A percentile compares a stretch with the other conserved stretches of the same genome.
Conservation (phyloP, 2,888 invertebrate species). For the Pachycephus smyrnensis region DNA sequence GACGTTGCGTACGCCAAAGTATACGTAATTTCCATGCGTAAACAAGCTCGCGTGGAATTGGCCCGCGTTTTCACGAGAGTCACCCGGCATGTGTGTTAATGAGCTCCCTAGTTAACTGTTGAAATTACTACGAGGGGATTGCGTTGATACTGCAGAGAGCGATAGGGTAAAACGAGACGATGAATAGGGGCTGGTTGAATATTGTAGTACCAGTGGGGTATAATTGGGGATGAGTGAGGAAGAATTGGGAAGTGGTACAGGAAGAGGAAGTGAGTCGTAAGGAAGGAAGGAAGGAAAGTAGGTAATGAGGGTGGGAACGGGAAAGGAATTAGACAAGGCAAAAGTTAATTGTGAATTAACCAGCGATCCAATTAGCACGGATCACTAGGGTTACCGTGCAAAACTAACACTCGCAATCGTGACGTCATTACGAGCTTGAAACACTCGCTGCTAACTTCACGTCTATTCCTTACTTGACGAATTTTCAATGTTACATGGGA, state of each 20-base stretch:
- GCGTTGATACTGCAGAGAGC: background rate
- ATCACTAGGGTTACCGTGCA: constrained; percentile 19
- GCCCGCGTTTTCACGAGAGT: background rate
- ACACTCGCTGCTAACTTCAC: background rate
- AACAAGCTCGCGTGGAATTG: background rate
- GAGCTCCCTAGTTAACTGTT: background rate
- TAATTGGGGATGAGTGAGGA: background rate
- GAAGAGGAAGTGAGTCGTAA: background rate
- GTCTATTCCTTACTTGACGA: constrained; percentile 19
- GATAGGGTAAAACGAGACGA: background rate
- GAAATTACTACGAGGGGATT: background rate
- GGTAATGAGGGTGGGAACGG: constrained; percentile 9
- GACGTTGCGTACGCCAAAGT: background rate
- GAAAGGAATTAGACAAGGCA: constrained; percentile 19
- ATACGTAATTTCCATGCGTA: background rate
- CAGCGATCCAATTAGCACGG: constrained; percentile 40
- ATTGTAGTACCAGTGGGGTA: background rate
- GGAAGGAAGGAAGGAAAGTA: constrained; percentile 2
- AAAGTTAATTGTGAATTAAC: constrained; percentile 40
- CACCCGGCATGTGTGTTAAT: background rate
- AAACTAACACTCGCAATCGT: constrained; percentile 17
- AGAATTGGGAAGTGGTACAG: background rate
- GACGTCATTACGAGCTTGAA: constrained; percentile 15
- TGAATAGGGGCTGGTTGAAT: background rate
- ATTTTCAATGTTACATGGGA: background rate